phyloP scores from a whole-genome alignment of 2,797 vertebrate species.

The Phrynocephalus forsythii region DNA sequence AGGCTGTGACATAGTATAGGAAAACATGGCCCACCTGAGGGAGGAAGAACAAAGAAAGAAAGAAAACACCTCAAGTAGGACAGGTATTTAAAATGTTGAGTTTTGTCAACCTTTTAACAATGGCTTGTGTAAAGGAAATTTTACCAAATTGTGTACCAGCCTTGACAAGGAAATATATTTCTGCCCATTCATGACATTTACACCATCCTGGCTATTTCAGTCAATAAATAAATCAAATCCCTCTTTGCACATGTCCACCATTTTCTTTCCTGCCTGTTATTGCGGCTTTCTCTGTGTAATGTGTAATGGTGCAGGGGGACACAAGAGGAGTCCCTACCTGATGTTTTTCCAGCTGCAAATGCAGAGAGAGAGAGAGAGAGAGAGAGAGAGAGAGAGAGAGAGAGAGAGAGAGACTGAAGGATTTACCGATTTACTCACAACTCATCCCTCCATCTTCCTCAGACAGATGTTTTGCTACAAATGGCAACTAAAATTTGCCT shows the following conservation, averaged over 20 bases:
- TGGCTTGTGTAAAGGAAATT: not conserved
- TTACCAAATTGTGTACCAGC: not conserved
- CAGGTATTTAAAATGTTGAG: conserved; percentile 7
- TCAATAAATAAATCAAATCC: not conserved
- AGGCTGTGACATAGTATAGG: conserved; percentile 47
- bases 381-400: no score
- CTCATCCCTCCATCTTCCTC: not conserved
- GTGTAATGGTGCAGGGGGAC: not conserved
- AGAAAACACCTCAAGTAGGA: not conserved
- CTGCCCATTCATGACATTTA: not conserved
- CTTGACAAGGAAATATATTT: conserved; percentile 9
- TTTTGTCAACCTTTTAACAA: not conserved
- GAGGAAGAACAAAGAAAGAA: conserved; percentile 6
- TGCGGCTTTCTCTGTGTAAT: not conserved
- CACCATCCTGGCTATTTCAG: not conserved
- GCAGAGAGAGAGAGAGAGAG: not conserved
- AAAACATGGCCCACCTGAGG: conserved; percentile 74
- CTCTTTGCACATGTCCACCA: not conserved
- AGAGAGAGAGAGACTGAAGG: no score
- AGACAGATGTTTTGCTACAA: conserved; percentile 7
- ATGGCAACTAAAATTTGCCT: not conserved
- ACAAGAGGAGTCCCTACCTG: not conserved
- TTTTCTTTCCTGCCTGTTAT: not conserved
- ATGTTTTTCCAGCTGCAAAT: not conserved
- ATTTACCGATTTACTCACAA: not conserved